These are phyloP conservation scores for Paramisgurnus dabryanus DNA, from an alignment of 2,113 vertebrate species.

Conservation along the genomic window DNA sequence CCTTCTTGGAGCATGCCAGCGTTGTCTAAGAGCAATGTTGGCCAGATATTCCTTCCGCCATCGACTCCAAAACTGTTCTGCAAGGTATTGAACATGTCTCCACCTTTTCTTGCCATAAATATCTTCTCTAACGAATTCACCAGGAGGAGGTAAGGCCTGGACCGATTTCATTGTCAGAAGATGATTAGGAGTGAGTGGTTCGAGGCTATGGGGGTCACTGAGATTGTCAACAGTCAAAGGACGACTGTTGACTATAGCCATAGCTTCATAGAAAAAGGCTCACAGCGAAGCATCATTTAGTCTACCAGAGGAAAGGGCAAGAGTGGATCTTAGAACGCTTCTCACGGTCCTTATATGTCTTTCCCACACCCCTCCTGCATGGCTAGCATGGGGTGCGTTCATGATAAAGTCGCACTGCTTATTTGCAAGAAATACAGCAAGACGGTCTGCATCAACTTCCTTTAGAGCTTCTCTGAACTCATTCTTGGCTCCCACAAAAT, in stretches of 20 bases:
- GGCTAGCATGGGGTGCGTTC: no score
- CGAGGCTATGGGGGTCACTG: neutral
- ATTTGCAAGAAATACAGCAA: neutral
- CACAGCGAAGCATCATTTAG: neutral
- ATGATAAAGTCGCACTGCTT: neutral
- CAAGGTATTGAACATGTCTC: neutral
- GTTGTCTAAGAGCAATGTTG: neutral
- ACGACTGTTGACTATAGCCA: neutral
- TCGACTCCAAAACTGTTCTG: neutral
- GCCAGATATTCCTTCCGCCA: neutral
- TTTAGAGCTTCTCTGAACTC: neutral
- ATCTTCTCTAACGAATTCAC: neutral
- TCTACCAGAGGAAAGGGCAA: no score
- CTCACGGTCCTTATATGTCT: neutral
- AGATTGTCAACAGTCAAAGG: neutral
- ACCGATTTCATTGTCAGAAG: neutral
- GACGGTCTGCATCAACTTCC: neutral
- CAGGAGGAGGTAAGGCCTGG: neutral
- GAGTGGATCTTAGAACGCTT: neutral
- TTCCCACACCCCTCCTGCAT: neutral
- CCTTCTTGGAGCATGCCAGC: neutral
- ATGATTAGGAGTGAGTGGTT: neutral
- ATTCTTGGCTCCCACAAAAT: neutral
- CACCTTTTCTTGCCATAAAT: neutral
- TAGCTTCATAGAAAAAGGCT: neutral